phyloP scores from a whole-genome alignment of 1,140 invertebrate species.

The Drosophila dunni region DNA sequence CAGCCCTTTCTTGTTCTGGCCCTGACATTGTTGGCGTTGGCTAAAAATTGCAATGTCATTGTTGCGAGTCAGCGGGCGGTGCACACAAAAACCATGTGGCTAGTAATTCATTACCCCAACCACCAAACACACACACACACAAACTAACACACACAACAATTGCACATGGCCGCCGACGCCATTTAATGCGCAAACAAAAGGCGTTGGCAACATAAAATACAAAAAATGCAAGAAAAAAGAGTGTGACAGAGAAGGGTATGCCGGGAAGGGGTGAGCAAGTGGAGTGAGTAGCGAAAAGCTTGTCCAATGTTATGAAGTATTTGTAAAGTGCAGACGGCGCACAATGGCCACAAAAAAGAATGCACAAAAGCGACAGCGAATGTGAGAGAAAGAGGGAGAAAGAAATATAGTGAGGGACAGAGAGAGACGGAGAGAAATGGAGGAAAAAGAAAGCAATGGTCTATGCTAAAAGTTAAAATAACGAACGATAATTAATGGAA shows the following conservation, averaged over 20 bases:
- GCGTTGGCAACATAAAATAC: conserved; percentile 57
- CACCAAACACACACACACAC: conserved; percentile 21
- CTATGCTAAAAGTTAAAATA: conserved; percentile 81
- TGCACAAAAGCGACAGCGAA: conserved; percentile 2
- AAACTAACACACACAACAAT: conserved; percentile 39
- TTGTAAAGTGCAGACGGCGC: conserved; percentile 76
- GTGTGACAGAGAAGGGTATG: conserved; percentile 7
- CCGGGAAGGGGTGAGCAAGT: conserved; percentile 13
- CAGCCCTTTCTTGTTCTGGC: conserved; percentile 30
- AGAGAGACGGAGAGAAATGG: not conserved
- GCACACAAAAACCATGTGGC: conserved; percentile 76
- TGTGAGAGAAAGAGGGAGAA: not conserved
- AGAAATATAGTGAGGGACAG: conserved; percentile 12
- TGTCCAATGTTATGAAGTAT: conserved; percentile 76
- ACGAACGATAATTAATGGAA: conserved; percentile 83
- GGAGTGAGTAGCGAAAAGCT: conserved; percentile 20
- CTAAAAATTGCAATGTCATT: conserved; percentile 83
- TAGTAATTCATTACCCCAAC: conserved; percentile 73
- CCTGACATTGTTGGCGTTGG: conserved; percentile 70
- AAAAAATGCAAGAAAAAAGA: conserved; percentile 31
- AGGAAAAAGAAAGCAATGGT: conserved; percentile 38
- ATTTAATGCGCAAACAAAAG: conserved; percentile 82
- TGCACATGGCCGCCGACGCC: conserved; percentile 57
- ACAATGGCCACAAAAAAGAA: conserved; percentile 47
- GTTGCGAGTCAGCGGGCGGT: conserved; percentile 68